These are phyloP conservation scores for Antennarius maculatus DNA, from an alignment of 2,797 vertebrate species.

Conservation along the genomic window DNA sequence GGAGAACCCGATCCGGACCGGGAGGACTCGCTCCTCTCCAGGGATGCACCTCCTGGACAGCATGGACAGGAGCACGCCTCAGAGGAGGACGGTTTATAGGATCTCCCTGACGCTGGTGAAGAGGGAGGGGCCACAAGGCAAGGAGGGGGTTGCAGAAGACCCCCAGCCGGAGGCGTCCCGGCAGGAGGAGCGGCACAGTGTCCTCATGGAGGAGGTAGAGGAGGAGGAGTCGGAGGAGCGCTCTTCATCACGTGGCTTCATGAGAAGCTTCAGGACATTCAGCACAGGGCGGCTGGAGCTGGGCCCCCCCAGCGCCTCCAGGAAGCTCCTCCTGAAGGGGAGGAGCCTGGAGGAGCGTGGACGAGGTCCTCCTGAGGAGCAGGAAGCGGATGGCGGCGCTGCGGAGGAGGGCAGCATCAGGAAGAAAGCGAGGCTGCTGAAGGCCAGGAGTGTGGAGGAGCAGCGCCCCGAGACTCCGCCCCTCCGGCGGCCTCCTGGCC, in stretches of 20 bases:
- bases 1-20: too few species aligned
- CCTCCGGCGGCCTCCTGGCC: constrained; percentile 67
- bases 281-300: constrained; percentile 94
- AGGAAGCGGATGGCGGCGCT: background rate
- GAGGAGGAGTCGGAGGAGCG: constrained; percentile 78
- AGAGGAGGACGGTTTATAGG: constrained; percentile 90
- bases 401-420: constrained; percentile 24
- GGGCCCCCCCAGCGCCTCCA: constrained; percentile 78
- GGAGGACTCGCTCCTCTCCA: background rate
- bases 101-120: constrained; percentile 96
- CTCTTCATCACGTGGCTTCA: constrained; percentile 61
- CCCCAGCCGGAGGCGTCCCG: constrained; percentile 46
- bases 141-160: constrained; percentile 46
- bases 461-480: constrained; percentile 42
- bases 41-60: constrained; percentile 86
- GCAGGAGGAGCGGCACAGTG: constrained; percentile 55
- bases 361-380: constrained; percentile 13
- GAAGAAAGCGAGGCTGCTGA: constrained; percentile 57
- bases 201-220: constrained; percentile 79
- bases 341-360: constrained; percentile 29
- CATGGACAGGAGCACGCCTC: constrained; percentile 84
- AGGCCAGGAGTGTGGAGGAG: constrained; percentile 74
- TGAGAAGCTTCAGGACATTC: constrained; percentile 88
- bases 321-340: constrained; percentile 55
- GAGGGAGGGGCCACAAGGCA: constrained; percentile 84